Evolutionary conservation across 2,797 vertebrate genomes (phyloP).

Genomic region (Aplochiton taeniatus): DNA sequence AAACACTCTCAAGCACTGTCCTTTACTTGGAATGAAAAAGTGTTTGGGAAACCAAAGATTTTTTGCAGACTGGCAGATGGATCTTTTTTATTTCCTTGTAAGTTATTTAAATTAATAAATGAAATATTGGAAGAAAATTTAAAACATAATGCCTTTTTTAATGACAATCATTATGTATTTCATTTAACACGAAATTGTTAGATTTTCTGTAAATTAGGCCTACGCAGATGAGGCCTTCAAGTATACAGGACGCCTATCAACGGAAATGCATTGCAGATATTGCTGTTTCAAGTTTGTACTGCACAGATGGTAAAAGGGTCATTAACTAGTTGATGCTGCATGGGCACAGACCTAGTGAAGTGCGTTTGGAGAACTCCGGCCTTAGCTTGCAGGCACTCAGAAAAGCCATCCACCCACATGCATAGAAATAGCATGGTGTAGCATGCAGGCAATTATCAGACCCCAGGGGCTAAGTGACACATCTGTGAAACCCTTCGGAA

Average conservation of each 20-base stretch:
- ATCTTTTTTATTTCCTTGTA: conserved; percentile 76
- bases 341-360: too few species aligned
- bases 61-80: conserved; percentile 62
- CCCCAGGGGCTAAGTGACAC: conserved; percentile 47
- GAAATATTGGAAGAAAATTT: conserved; percentile 62
- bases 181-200: background rate
- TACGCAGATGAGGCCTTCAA: too few species aligned
- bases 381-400: conserved; percentile 53
- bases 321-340: too few species aligned
- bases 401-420: conserved; percentile 71
- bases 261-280: too few species aligned
- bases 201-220: too few species aligned
- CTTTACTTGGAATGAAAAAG: conserved; percentile 60
- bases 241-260: too few species aligned
- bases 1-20: conserved; percentile 61
- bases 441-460: conserved; percentile 71
- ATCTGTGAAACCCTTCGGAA: conserved; percentile 34
- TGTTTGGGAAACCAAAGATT: conserved; percentile 63
- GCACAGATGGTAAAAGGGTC: too few species aligned
- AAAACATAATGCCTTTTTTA: conserved; percentile 17
- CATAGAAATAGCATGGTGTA: conserved; percentile 70
- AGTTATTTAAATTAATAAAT: conserved; percentile 85
- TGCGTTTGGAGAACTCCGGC: conserved; percentile 54
- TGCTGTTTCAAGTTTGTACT: too few species aligned
- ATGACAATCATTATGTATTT: background rate